These are phyloP conservation scores for Sylvilagus floridanus DNA, from an alignment of 2,797 vertebrate species.

Conservation along the genomic window DNA sequence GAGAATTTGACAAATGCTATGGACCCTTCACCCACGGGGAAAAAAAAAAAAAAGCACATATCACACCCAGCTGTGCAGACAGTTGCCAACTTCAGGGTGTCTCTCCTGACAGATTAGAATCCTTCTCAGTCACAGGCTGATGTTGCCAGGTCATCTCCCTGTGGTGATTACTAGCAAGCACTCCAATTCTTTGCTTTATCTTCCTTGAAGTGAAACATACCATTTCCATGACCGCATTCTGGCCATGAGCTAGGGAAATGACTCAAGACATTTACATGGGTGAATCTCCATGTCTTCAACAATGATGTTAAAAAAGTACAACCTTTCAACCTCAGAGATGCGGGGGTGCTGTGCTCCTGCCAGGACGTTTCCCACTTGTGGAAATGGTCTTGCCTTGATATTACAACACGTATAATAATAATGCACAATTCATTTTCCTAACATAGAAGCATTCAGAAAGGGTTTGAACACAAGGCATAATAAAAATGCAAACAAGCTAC, in stretches of 20 bases:
- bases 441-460: background rate
- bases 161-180: background rate
- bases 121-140: background rate
- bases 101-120: background rate
- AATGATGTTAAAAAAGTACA: background rate
- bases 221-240: background rate
- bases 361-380: background rate
- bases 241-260: background rate
- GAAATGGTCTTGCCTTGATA: slow-evolving; percentile 15
- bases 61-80: too few relatives aligned
- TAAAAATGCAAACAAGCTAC: background rate
- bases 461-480: background rate
- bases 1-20: background rate
- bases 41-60: background rate
- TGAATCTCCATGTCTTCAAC: background rate
- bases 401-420: background rate
- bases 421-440: background rate
- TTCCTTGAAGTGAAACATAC: background rate
- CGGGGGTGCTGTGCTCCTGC: background rate
- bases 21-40: background rate
- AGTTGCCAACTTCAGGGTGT: background rate
- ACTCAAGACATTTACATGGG: background rate
- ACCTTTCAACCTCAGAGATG: background rate
- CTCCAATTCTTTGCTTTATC: background rate
- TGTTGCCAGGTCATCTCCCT: background rate